Conservation (phyloP, 30 jellyfish, hydroid and myxozoan genomes). For the Catostylus mosaicus region DNA sequence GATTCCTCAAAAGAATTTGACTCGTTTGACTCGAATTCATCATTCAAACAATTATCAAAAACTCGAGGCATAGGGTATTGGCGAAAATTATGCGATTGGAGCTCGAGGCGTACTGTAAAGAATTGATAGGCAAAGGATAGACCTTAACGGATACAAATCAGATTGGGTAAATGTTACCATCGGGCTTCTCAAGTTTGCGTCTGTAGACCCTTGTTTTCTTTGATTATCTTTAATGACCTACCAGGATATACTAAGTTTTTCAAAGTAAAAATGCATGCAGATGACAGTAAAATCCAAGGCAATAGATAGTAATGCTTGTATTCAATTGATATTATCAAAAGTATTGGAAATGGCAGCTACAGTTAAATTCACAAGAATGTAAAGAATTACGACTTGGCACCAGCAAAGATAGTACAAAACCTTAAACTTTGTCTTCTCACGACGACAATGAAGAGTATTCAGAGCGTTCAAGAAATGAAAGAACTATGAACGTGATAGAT, state of each 20-base stretch:
- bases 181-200: too few species aligned
- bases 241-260: conserved; percentile 8
- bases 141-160: too few species aligned
- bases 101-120: too few species aligned
- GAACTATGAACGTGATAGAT: conserved; percentile 14
- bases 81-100: too few species aligned
- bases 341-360: conserved; percentile 18
- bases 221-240: conserved; percentile 22
- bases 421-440: neutral
- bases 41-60: too few species aligned
- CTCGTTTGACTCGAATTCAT: too few species aligned
- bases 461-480: conserved; percentile 21
- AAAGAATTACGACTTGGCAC: conserved; percentile 19
- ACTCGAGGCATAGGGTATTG: too few species aligned
- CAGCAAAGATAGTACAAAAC: conserved; percentile 11
- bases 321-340: conserved; percentile 3
- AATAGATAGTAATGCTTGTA: conserved; percentile 17
- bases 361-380: conserved; percentile 3
- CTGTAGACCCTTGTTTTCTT: too few species aligned
- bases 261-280: too few species aligned
- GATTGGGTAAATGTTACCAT: too few species aligned
- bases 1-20: too few species aligned
- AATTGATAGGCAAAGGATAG: too few species aligned
- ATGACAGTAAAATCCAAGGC: neutral
- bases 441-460: neutral